phyloP scores from a whole-genome alignment of 2,888 invertebrate genomes.

The Elmis aenea region DNA sequence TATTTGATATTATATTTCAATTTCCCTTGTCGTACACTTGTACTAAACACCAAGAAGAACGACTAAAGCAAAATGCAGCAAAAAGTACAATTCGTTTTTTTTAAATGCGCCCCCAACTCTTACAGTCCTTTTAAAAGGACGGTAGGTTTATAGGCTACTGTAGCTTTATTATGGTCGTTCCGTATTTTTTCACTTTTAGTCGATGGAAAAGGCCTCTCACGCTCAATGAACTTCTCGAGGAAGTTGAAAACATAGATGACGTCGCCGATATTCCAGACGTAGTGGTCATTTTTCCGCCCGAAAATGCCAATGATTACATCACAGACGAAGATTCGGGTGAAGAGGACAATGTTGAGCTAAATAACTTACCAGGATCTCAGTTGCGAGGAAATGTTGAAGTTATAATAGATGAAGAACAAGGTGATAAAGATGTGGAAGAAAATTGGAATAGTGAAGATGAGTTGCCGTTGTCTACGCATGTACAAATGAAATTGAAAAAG shows the following conservation, averaged over 20 bases:
- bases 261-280: constrained; percentile 4
- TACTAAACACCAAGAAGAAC: too few relatives aligned
- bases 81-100: too few relatives aligned
- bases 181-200: constrained; percentile 4
- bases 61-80: too few relatives aligned
- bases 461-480: constrained; percentile 7
- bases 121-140: constrained; percentile 9
- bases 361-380: constrained; percentile 19
- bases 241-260: constrained; percentile 6
- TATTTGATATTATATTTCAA: too few relatives aligned
- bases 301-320: constrained; percentile 7
- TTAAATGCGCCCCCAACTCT: too few relatives aligned
- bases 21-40: too few relatives aligned
- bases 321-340: constrained; percentile 21
- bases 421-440: constrained; percentile 1
- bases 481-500: constrained; percentile 5
- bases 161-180: not conserved
- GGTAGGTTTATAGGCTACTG: constrained; percentile 8
- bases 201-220: constrained; percentile 9
- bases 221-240: constrained; percentile 4
- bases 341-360: constrained; percentile 6
- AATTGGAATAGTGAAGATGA: constrained; percentile 11
- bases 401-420: too few relatives aligned
- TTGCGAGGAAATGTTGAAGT: constrained; percentile 17
- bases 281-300: constrained; percentile 8